These are phyloP conservation scores for Gymnodraco acuticeps DNA, from an alignment of 2,797 vertebrate species.

Conservation along the genomic window DNA sequence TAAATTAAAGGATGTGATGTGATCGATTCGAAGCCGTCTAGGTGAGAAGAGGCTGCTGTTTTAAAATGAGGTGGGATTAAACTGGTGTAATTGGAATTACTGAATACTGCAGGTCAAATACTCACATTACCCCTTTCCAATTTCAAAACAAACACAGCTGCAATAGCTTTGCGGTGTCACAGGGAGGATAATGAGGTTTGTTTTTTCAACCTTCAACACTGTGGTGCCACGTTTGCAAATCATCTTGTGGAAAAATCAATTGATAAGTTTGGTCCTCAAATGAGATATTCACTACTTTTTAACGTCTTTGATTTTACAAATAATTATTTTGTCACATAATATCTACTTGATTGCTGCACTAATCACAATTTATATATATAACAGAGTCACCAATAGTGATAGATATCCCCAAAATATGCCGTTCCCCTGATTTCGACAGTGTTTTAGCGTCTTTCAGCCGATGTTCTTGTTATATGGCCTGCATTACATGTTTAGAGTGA, in stretches of 20 bases:
- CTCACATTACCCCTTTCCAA: conserved; percentile 22
- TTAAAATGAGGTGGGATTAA: conserved; percentile 63
- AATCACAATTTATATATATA: no score
- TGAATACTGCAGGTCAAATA: conserved; percentile 38
- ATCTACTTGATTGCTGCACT: no score
- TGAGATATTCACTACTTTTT: not conserved
- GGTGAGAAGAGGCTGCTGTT: conserved; percentile 48
- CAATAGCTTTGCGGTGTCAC: conserved; percentile 4
- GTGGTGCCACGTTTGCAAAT: conserved; percentile 19
- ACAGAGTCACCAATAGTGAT: no score
- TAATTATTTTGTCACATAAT: no score
- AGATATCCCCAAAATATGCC: not conserved
- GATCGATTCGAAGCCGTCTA: conserved; percentile 48
- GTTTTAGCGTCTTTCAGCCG: not conserved
- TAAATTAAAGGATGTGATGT: conserved; percentile 52
- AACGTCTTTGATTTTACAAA: not conserved
- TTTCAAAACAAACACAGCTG: conserved; percentile 36
- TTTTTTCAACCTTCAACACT: conserved; percentile 10
- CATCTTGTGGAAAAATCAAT: conserved; percentile 6
- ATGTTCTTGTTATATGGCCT: no score
- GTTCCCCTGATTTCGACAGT: no score
- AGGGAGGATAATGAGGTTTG: conserved; percentile 20
- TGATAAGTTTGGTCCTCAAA: not conserved
- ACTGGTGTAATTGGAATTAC: conserved; percentile 30
- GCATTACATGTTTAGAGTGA: not conserved